A percentile compares a stretch with the other conserved stretches of the same genome.
phyloP scores from a whole-genome alignment of 2,888 invertebrate genomes.

The Cephus pulcher region DNA sequence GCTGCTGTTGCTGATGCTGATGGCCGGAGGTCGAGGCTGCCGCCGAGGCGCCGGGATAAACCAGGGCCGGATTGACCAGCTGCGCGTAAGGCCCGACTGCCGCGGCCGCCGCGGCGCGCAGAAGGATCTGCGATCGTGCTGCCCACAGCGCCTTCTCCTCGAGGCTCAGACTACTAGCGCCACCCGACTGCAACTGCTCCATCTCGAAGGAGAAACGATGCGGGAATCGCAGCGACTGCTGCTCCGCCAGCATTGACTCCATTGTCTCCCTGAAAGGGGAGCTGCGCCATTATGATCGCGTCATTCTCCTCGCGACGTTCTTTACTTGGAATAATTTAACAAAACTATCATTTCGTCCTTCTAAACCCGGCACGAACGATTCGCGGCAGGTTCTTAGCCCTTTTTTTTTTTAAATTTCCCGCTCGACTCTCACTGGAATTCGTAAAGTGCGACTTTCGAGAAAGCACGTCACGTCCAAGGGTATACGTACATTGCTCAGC shows the following conservation, averaged over 20 bases:
- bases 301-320: background rate
- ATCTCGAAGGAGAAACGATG: slow-evolving; percentile 80
- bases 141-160: slow-evolving; percentile 84
- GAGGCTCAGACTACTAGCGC: slow-evolving; percentile 78
- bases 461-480: background rate
- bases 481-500: background rate
- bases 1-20: slow-evolving; percentile 52
- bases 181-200: slow-evolving; percentile 69
- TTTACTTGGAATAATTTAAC: background rate
- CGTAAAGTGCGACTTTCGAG: background rate
- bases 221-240: slow-evolving; percentile 83
- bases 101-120: slow-evolving; percentile 77
- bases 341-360: background rate
- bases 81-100: slow-evolving; percentile 70
- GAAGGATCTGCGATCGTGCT: slow-evolving; percentile 80
- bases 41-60: slow-evolving; percentile 66
- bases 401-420: background rate
- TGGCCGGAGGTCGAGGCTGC: slow-evolving; percentile 49
- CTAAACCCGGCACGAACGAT: background rate
- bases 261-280: slow-evolving; percentile 82
- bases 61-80: slow-evolving; percentile 64
- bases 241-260: slow-evolving; percentile 89
- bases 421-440: no score
- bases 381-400: no score
- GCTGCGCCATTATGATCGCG: slow-evolving; percentile 58